Conservation (phyloP, 2,888 invertebrate species). For the Agriopis leucophaearia region DNA sequence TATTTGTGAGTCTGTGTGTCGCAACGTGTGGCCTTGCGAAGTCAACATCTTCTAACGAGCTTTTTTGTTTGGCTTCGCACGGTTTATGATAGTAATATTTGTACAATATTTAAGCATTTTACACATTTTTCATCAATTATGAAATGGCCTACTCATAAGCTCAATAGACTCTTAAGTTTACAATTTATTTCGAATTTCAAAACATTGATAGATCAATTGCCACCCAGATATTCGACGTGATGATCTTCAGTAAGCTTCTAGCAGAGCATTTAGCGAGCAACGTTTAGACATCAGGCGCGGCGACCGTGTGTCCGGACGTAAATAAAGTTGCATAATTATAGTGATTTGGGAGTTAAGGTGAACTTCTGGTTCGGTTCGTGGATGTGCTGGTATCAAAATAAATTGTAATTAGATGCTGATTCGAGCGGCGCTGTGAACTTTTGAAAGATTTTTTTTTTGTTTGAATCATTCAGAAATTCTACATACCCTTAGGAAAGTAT, state of each 20-base stretch:
- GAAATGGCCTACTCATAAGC: not conserved
- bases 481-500: no score
- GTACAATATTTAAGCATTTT: no score
- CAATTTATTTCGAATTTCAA: not conserved
- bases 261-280: constrained; percentile 39
- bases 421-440: constrained; percentile 3
- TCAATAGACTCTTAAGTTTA: not conserved
- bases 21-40: constrained; percentile 51
- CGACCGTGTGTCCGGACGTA: constrained; percentile 47
- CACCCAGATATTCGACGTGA: not conserved
- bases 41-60: not conserved
- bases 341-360: constrained; percentile 29
- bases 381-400: constrained; percentile 27
- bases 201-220: not conserved
- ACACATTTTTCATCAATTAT: not conserved
- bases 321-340: constrained; percentile 37
- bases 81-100: no score
- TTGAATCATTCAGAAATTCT: not conserved
- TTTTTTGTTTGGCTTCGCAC: not conserved
- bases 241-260: constrained; percentile 27
- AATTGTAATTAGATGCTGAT: constrained; percentile 7
- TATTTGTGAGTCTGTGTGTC: constrained; percentile 49
- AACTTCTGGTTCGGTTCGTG: constrained; percentile 25
- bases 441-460: constrained; percentile 3
- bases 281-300: constrained; percentile 52